A percentile compares a stretch with the other conserved stretches of the same genome.
phyloP scores from a whole-genome alignment of 2,113 vertebrate species.

The human region DNA sequence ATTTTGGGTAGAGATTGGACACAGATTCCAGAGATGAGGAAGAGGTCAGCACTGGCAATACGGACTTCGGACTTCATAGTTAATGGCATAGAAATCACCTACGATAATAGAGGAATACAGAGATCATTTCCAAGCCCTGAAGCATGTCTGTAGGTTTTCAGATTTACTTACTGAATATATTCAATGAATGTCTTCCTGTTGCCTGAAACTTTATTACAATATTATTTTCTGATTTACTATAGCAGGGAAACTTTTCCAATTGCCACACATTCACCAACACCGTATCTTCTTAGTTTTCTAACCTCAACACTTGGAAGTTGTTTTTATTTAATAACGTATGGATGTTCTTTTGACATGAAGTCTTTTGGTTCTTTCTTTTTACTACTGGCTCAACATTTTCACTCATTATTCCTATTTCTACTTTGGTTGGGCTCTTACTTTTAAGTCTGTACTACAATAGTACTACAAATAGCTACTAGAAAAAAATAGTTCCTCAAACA shows the following conservation, averaged over 20 bases:
- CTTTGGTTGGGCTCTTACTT: not conserved
- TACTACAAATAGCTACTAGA: not conserved
- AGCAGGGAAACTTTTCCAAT: not conserved
- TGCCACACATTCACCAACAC: not conserved
- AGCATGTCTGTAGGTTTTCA: not conserved
- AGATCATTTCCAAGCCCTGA: not conserved
- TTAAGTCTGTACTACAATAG: too few species aligned
- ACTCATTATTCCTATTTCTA: not conserved
- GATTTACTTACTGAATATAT: not conserved
- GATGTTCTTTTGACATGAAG: not conserved
- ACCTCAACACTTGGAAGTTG: not conserved
- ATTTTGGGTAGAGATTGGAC: not conserved
- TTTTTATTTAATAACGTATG: not conserved
- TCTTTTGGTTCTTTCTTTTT: not conserved
- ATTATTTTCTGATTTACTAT: not conserved
- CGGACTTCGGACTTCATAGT: too few species aligned
- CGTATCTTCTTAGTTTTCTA: not conserved
- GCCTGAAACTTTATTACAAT: not conserved
- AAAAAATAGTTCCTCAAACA: not conserved
- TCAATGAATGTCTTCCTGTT: not conserved
- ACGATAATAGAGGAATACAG: not conserved
- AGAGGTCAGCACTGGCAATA: too few species aligned
- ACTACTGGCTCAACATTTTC: not conserved
- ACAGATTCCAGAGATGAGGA: not conserved
- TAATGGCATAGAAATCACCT: too few species aligned